Evolutionary conservation across 2,888 invertebrate genomes (phyloP).

Genomic region (Lingula anatina): DNA sequence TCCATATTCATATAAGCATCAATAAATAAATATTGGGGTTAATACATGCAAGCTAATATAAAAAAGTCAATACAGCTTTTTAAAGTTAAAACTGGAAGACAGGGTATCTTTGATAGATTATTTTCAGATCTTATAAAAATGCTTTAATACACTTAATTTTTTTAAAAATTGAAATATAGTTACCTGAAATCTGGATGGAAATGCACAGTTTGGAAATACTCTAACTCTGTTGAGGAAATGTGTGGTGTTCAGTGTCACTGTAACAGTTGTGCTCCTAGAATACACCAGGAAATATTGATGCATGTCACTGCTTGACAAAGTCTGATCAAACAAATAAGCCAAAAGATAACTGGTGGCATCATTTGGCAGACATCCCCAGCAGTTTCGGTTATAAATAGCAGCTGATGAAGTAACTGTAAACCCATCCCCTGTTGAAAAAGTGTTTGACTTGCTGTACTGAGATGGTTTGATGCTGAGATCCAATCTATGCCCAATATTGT

Average conservation of each 20-base stretch:
- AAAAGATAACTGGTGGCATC: constrained; percentile 14
- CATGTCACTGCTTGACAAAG: constrained; percentile 7
- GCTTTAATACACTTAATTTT: too few relatives aligned
- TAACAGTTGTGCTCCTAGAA: constrained; percentile 13
- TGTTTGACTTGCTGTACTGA: neutral
- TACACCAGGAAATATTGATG: constrained; percentile 16
- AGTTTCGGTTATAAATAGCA: constrained; percentile 11
- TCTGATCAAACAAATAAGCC: constrained; percentile 26
- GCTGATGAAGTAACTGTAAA: constrained; percentile 7
- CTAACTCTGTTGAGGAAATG: constrained; percentile 22
- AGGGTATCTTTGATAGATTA: too few relatives aligned
- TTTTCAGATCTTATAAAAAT: too few relatives aligned
- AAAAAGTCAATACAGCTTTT: too few relatives aligned
- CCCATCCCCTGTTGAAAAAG: neutral
- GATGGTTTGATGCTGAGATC: constrained; percentile 12
- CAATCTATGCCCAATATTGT: constrained; percentile 18
- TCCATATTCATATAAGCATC: too few relatives aligned
- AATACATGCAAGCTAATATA: too few relatives aligned
- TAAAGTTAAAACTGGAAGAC: too few relatives aligned
- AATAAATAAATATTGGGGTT: too few relatives aligned
- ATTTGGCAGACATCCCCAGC: constrained; percentile 6
- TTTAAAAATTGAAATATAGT: too few relatives aligned
- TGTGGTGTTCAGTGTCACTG: constrained; percentile 14
- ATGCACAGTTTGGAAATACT: constrained; percentile 15
- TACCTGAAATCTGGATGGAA: too few relatives aligned